These are phyloP conservation scores for Lasioglossum baleicum DNA, from an alignment of 1,140 invertebrate genomes.

Conservation along the genomic window DNA sequence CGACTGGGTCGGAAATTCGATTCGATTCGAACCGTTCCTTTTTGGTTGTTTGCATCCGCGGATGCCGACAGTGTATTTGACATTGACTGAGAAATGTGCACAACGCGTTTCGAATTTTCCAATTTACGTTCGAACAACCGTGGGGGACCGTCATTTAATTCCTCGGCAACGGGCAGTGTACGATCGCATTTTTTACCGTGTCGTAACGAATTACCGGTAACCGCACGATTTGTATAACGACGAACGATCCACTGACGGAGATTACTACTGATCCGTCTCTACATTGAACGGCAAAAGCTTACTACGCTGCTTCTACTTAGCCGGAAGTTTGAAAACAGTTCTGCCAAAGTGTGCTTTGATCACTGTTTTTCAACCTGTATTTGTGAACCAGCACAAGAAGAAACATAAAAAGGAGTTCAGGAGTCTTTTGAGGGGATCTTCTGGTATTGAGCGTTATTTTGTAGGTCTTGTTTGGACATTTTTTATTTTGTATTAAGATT, in stretches of 20 bases:
- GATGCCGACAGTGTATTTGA: conserved; percentile 62
- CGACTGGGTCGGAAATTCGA: conserved; percentile 49
- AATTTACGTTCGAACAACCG: conserved; percentile 47
- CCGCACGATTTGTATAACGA: conserved; percentile 24
- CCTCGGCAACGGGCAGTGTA: conserved; percentile 30
- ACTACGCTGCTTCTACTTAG: not conserved
- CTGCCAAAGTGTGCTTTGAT: not conserved
- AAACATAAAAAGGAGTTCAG: not conserved
- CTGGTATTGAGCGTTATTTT: no score
- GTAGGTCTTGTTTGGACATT: no score
- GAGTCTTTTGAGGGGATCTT: no score
- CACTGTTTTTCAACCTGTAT: not conserved
- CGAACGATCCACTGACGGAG: not conserved
- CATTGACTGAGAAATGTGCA: conserved; percentile 65
- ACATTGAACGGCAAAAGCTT: not conserved
- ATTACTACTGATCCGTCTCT: not conserved
- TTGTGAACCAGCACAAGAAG: no score
- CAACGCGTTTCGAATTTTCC: conserved; percentile 58
- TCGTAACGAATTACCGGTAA: conserved; percentile 40
- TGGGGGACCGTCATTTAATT: conserved; percentile 52
- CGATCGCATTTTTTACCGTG: no score
- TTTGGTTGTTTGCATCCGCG: conserved; percentile 21
- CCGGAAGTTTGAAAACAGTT: not conserved
- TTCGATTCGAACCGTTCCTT: conserved; percentile 36
- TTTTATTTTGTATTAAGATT: no score